Base-by-base conservation (phyloP, 1,140 invertebrate species). In the Drosophila chauvacae region DNA sequence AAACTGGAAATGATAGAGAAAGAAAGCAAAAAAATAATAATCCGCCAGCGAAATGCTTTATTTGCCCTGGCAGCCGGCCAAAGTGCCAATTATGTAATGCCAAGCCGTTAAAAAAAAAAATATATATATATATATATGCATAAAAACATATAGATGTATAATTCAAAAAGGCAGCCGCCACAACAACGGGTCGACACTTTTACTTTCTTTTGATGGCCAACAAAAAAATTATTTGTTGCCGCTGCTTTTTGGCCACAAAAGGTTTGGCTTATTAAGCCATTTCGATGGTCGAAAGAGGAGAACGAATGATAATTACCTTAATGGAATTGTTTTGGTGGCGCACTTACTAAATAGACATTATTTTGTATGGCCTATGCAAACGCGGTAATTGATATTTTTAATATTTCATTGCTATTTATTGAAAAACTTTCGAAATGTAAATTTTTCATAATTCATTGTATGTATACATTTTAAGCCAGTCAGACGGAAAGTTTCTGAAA, bases 41-140 rank as follows among this genome's bases (percentile, higher is more conserved):
- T 72, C 70, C 44, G 16, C 48, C 39, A 50, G 61, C 77, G 59
- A 86, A 85, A 64, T 86, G 77, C 50, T 57, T 88, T 88, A 84
- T 80, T 90, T 81, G 66, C 50, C 41, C 53, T 77, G 84, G 80
- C 85, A 74, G 45, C 35, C 59, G 56, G 51, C 75, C 72, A 83
- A 75, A 70, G 44, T 57, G 77, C 53, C 80, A 87, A 87, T 87
- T 87, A 87, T 87, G 85, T 87, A 87, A 87, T 77, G 55, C 44
- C 58, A 64, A 56, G 66, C 41, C 58, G 80, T 76, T 60, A 87
- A 81, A 79, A 70, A 77, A 41, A 23, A 23, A 23, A 20, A 20
- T n/a, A n/a, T n/a, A n/a, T 30, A 57, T 33, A 59, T 55, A 51
- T 30, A 42, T 11, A 62, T 57, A 45, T 37, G 41, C 16, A 57